These are phyloP conservation scores for Rhabdomys pumilio DNA, from an alignment of 2,797 vertebrate genomes.

Conservation along the genomic window DNA sequence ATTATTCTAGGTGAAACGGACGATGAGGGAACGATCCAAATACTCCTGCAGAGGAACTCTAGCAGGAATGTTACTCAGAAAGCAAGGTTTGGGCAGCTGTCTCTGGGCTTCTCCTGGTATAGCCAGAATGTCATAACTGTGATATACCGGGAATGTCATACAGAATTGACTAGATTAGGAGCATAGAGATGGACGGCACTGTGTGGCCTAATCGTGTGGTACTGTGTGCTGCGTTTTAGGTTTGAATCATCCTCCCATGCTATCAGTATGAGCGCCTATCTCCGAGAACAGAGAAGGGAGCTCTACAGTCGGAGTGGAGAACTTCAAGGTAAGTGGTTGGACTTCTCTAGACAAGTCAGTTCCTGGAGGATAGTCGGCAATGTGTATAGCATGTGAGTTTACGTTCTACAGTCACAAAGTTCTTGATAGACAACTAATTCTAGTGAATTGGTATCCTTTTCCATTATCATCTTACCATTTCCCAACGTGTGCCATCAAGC, in stretches of 20 bases:
- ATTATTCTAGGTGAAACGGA: background rate
- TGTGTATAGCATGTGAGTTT: background rate
- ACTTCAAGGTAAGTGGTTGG: constrained; percentile 93
- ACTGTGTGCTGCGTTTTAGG: constrained; percentile 86
- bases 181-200: fast-evolving
- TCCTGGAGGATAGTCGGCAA: background rate
- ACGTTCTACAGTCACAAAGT: background rate
- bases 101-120: background rate
- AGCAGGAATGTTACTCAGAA: background rate
- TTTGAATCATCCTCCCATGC: constrained; percentile 99
- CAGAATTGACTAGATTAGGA: background rate
- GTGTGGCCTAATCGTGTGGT: background rate
- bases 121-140: background rate
- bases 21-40: background rate
- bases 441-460: constrained; percentile 3
- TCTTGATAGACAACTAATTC: constrained; percentile 8
- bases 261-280: constrained; percentile 99
- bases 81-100: background rate
- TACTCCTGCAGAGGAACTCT: background rate
- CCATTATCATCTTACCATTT: background rate
- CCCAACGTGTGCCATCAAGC: background rate
- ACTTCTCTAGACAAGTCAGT: background rate
- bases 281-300: constrained; percentile 97
- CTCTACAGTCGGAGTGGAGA: constrained; percentile 98
- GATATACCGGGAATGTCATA: no score